These are phyloP conservation scores for Parotia lawesii DNA, from an alignment of 2,113 vertebrate genomes.

Conservation along the genomic window DNA sequence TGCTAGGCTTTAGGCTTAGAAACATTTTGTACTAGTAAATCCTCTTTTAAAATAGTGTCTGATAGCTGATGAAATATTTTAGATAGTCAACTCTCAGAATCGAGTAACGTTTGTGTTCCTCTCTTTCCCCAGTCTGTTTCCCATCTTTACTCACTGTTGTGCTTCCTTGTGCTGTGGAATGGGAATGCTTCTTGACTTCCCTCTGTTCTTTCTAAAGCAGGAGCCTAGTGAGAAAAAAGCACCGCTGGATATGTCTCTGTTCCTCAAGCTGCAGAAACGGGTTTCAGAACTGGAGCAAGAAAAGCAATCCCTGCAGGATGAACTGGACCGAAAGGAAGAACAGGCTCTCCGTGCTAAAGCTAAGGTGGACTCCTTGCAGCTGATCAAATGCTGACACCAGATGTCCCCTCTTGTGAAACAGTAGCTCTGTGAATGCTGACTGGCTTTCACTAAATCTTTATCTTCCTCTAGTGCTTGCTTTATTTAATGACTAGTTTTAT, in stretches of 20 bases:
- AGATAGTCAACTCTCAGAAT: neutral
- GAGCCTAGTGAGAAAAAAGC: conserved; percentile 85
- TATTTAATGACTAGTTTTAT: neutral
- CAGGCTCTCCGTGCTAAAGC: conserved; percentile 88
- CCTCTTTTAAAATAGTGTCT: neutral
- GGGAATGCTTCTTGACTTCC: neutral
- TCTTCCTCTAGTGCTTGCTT: neutral
- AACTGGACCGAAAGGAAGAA: conserved; percentile 92
- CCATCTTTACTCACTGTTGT: conserved; percentile 2
- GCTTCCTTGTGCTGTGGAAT: neutral
- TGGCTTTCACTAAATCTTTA: neutral
- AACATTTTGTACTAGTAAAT: neutral
- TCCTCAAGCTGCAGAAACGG: conserved; percentile 97
- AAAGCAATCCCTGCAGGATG: conserved; percentile 91
- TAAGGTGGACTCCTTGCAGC: conserved; percentile 72
- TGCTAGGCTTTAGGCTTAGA: conserved; percentile 33
- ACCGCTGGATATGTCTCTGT: conserved; percentile 89
- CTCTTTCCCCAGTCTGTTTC: neutral
- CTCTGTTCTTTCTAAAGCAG: conserved; percentile 65
- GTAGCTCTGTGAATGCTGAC: neutral
- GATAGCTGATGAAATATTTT: neutral
- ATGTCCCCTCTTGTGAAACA: neutral
- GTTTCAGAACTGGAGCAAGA: conserved; percentile 94
- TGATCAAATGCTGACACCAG: neutral
- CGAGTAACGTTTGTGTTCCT: neutral